A percentile compares a stretch with the other conserved stretches of the same genome.
Evolutionary conservation across 2,888 invertebrate genomes (phyloP).

Genomic region (Cerastis rubricosa): DNA sequence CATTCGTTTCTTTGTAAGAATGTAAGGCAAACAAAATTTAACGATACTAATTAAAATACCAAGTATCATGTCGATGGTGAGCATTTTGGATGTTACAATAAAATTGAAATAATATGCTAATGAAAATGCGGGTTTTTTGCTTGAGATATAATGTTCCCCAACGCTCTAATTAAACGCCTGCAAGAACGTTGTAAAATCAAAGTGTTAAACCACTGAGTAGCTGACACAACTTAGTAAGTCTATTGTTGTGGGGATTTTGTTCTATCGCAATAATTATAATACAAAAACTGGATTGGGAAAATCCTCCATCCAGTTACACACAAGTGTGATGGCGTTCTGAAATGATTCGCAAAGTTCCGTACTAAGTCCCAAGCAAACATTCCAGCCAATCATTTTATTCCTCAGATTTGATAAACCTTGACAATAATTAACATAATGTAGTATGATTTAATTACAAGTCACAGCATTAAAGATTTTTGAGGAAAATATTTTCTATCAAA

Average conservation of each 20-base stretch:
- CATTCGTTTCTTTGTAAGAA: not conserved
- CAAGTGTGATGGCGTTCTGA: constrained; percentile 3
- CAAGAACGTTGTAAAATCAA: constrained; percentile 14
- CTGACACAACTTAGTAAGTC: constrained; percentile 33
- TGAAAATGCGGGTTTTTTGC: constrained; percentile 45
- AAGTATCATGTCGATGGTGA: constrained; percentile 20
- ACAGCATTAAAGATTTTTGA: not conserved
- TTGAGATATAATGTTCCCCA: constrained; percentile 21
- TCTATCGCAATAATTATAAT: constrained; percentile 26
- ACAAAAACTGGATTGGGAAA: constrained; percentile 42
- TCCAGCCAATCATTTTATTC: not conserved
- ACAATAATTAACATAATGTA: not conserved
- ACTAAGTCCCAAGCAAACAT: constrained; percentile 11
- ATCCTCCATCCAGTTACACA: constrained; percentile 27
- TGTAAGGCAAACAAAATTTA: not conserved
- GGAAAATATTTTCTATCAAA: constrained; percentile 19
- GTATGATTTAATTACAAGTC: not conserved
- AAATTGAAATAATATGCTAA: constrained; percentile 24
- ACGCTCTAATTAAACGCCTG: constrained; percentile 15
- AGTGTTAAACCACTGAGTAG: not conserved
- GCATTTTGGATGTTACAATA: constrained; percentile 25
- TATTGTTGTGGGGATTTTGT: constrained; percentile 48
- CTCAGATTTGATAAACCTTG: not conserved
- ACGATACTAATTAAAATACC: constrained; percentile 39
- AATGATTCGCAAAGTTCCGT: constrained; percentile 42